Percentiles rank a stretch among this genome's conserved stretches.
These are phyloP conservation scores for Aplidium turbinatum DNA, from an alignment of 23 tunicate genomes.

Conservation along the genomic window DNA sequence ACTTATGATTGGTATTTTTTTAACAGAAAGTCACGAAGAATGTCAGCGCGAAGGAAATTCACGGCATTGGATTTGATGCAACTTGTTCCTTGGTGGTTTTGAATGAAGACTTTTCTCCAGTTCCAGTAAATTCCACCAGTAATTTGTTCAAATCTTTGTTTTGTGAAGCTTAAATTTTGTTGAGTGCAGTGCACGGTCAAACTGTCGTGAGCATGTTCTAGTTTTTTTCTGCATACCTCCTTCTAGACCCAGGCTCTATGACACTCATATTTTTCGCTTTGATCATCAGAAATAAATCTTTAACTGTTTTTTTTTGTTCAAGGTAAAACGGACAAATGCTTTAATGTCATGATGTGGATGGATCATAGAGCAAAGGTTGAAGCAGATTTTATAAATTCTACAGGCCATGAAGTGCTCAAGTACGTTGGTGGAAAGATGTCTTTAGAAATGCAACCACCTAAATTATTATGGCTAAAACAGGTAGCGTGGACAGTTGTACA, in stretches of 20 bases:
- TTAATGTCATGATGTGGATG: slow-evolving; percentile 93
- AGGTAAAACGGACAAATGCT: background rate
- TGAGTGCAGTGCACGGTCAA: too few relatives aligned
- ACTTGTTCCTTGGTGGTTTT: slow-evolving; percentile 92
- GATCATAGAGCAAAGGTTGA: slow-evolving; percentile 88
- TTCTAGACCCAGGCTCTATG: too few relatives aligned
- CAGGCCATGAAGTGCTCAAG: slow-evolving; percentile 44
- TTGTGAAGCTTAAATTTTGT: too few relatives aligned
- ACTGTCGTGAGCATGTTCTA: too few relatives aligned
- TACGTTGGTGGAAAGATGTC: slow-evolving; percentile 93
- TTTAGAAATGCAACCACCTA: slow-evolving; percentile 97
- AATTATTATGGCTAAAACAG: slow-evolving; percentile 79
- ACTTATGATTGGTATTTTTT: too few relatives aligned
- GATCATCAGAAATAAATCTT: too few relatives aligned
- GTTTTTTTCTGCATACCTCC: too few relatives aligned
- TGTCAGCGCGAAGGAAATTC: slow-evolving; percentile 23
- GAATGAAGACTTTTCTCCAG: slow-evolving; percentile 58
- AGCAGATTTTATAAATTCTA: slow-evolving; percentile 66
- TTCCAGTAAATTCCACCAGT: slow-evolving; percentile 36
- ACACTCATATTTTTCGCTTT: too few relatives aligned
- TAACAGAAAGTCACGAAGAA: slow-evolving; percentile 33
- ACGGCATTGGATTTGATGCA: slow-evolving; percentile 95
- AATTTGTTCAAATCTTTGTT: background rate
- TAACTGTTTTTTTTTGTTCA: background rate
- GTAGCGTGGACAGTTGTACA: slow-evolving; percentile 12